Conservation (phyloP, 92 coral and sea anemone genomes). For the Chrysogorgia sp. region DNA sequence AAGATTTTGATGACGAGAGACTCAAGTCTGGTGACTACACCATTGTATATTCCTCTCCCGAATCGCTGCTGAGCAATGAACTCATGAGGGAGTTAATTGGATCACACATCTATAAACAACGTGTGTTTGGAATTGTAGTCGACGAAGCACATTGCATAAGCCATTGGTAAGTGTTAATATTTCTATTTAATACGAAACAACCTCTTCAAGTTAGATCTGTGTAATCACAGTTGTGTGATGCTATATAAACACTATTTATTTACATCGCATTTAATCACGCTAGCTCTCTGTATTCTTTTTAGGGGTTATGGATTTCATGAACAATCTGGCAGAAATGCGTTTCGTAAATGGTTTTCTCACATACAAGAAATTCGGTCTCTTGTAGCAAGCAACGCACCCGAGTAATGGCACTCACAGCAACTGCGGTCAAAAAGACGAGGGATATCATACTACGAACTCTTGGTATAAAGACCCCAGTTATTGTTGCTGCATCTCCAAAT, state of each 20-base stretch:
- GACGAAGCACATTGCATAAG: constrained; percentile 35
- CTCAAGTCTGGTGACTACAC: constrained; percentile 52
- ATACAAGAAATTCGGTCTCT: constrained; percentile 37
- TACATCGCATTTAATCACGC: too few species aligned
- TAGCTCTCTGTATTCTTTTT: background rate
- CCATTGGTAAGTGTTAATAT: constrained; percentile 26
- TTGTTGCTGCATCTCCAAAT: constrained; percentile 47
- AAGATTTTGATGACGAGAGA: background rate
- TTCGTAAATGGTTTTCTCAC: constrained; percentile 48
- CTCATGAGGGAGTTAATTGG: constrained; percentile 44
- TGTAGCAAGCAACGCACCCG: constrained; percentile 10
- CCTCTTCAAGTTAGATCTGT: too few species aligned
- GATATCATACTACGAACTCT: constrained; percentile 41
- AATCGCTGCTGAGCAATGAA: constrained; percentile 44
- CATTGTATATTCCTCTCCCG: constrained; percentile 62
- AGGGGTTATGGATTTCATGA: constrained; percentile 18
- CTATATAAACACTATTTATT: too few species aligned
- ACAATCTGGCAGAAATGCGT: constrained; percentile 32
- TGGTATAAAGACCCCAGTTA: constrained; percentile 37
- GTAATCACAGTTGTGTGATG: too few species aligned
- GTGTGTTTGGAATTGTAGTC: constrained; percentile 6
- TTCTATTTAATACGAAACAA: too few species aligned
- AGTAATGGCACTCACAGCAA: constrained; percentile 59
- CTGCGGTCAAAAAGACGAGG: constrained; percentile 60
- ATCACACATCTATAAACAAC: constrained; percentile 22